These are phyloP conservation scores for Ennomos quercinarius DNA, from an alignment of 2,888 invertebrate genomes.

Conservation along the genomic window DNA sequence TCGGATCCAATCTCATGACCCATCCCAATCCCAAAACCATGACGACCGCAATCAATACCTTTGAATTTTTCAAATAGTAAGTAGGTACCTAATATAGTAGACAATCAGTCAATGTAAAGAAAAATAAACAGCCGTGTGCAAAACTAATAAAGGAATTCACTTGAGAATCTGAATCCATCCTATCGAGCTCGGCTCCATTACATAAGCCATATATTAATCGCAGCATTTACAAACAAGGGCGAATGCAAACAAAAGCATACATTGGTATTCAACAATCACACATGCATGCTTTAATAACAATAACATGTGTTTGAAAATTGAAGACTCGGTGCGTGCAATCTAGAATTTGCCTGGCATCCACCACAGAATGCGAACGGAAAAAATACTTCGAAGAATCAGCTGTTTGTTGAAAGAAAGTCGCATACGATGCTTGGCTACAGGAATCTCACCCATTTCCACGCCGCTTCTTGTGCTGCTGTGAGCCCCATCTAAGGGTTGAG, in stretches of 20 bases:
- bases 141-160: not conserved
- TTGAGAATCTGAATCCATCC: conserved; percentile 1
- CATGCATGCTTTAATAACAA: conserved; percentile 38
- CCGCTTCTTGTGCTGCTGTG: conserved; percentile 1
- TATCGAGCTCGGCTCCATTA: not conserved
- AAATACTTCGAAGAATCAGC: conserved; percentile 10
- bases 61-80: no score
- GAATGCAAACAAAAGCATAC: conserved; percentile 34
- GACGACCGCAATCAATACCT: no score
- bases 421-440: not conserved
- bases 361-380: conserved; percentile 1
- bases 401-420: conserved; percentile 10
- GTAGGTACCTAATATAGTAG: no score
- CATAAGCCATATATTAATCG: conserved; percentile 24
- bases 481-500: not conserved
- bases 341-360: conserved; percentile 27
- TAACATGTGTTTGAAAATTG: conserved; percentile 26
- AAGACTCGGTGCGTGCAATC: conserved; percentile 17
- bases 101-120: no score
- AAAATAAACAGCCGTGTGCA: not conserved
- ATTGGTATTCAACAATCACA: conserved; percentile 34
- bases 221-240: conserved; percentile 25
- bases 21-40: no score
- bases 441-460: conserved; percentile 7
- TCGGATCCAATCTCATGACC: no score